Evolutionary conservation across 2,113 vertebrate genomes (phyloP).

Genomic region (Erythrolamprus reginae): DNA sequence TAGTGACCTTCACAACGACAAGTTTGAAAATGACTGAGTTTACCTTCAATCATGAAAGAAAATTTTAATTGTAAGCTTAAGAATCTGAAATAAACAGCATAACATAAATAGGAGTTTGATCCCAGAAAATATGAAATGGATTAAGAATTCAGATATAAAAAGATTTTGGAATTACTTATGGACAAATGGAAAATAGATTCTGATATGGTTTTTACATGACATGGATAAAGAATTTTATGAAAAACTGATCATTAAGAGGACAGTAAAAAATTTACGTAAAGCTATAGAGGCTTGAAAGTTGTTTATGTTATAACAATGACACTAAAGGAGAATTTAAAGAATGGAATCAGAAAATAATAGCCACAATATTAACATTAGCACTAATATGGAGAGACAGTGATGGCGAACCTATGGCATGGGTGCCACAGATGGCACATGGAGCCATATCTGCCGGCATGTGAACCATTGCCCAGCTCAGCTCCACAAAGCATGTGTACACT

Average conservation of each 20-base stretch:
- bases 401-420: no score
- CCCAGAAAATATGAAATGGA: neutral
- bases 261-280: neutral
- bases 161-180: neutral
- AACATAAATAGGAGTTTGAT: neutral
- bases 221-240: neutral
- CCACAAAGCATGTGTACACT: no score
- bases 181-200: no score
- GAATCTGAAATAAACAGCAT: no score
- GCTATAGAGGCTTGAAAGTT: neutral
- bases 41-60: neutral
- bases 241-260: neutral
- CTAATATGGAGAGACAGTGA: no score
- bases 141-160: neutral
- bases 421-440: no score
- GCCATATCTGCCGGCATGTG: no score
- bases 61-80: neutral
- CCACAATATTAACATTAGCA: no score
- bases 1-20: no score
- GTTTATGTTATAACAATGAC: neutral
- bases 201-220: neutral
- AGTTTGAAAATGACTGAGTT: neutral
- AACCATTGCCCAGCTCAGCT: no score
- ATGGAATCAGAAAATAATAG: neutral
- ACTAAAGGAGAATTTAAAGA: neutral